Base-by-base conservation (phyloP, 2,888 invertebrate species). In the Drosophila koepferae region DNA sequence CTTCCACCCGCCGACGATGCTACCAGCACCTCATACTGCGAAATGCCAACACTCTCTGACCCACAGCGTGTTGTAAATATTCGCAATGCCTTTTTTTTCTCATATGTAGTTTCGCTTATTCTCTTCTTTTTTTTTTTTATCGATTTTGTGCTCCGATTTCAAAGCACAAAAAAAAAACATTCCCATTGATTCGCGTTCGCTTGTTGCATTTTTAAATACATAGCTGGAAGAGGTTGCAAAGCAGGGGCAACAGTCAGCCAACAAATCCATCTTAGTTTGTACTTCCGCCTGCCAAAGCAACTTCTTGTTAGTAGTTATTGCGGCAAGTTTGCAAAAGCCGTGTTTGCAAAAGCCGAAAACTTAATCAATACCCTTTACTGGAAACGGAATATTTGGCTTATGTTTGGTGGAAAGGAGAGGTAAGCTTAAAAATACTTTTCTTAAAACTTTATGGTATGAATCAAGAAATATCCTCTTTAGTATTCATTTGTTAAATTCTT, bases 141-240 rank as follows among this genome's bases (percentile, higher is more conserved):
- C 73, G 84, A 85, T 84, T 84, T 78, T 76, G 60, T 66, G 62
- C 36, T 28, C 28, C 60, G 58, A 46, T 68, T 70, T 62, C 58
- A 58, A 72, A 80, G 56, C 55, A 44, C 16, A 60, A 70, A 23
- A 23, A 23, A 3, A 71, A 67, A 65, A 18, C 10, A 12, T 55
- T 70, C 64, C 43, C 62, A 70, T 72, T 66, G 55, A 69, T 41
- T 64, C 28, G 74, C 67, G 77, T 61, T 80, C 41, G 84, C 84
- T 86, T 85, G 84, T 84, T 85, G 84, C 87, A 85, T 85, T 86
- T 85, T 86, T 80, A 85, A 85, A 76, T 80, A 80, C 28, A 16
- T 10, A 3, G 8, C 34, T 14, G 53, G 8, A 14, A 12, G 18
- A 20, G 48, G 16, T 12, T 6, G 41, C 12, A 12, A 8, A 23